These are phyloP conservation scores for Philhelius pedissequus DNA, from an alignment of 2,888 invertebrate genomes.

Conservation along the genomic window DNA sequence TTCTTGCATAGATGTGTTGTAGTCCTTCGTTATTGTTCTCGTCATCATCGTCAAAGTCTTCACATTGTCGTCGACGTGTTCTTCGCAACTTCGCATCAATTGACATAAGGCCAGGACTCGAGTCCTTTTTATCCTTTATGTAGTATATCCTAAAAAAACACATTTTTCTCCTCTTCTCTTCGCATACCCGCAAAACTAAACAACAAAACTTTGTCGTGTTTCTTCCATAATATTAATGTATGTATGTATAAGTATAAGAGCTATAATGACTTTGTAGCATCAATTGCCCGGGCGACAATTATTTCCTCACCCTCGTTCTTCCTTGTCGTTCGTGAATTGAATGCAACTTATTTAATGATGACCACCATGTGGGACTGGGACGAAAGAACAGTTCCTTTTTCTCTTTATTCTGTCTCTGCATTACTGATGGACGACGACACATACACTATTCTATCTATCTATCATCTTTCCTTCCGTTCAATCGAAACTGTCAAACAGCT, in stretches of 20 bases:
- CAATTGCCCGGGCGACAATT: slow-evolving; percentile 65
- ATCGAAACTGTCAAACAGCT: slow-evolving; percentile 76
- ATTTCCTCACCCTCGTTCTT: slow-evolving; percentile 49
- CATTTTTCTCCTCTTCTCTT: neutral
- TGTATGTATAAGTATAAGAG: no score
- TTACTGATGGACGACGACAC: neutral
- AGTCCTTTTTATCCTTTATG: slow-evolving; percentile 18
- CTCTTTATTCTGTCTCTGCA: neutral
- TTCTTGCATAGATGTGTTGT: neutral
- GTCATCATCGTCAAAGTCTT: slow-evolving; percentile 62
- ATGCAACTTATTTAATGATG: slow-evolving; percentile 62
- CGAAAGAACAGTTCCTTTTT: neutral
- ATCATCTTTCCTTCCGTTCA: slow-evolving; percentile 69
- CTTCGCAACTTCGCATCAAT: slow-evolving; percentile 51
- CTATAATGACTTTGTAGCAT: slow-evolving; percentile 43
- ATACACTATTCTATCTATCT: neutral
- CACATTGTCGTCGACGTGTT: slow-evolving; percentile 37
- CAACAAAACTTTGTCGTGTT: slow-evolving; percentile 46
- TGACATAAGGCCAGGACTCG: slow-evolving; percentile 51
- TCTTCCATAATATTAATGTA: no score
- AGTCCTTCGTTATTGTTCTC: slow-evolving; percentile 55
- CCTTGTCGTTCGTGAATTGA: slow-evolving; percentile 51
- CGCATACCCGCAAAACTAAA: neutral
- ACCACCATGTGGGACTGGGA: slow-evolving; percentile 44
- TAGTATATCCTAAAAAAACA: neutral